Evolutionary conservation across 2,113 vertebrate genomes (phyloP).

Genomic region (Nyctibius bracteatus): DNA sequence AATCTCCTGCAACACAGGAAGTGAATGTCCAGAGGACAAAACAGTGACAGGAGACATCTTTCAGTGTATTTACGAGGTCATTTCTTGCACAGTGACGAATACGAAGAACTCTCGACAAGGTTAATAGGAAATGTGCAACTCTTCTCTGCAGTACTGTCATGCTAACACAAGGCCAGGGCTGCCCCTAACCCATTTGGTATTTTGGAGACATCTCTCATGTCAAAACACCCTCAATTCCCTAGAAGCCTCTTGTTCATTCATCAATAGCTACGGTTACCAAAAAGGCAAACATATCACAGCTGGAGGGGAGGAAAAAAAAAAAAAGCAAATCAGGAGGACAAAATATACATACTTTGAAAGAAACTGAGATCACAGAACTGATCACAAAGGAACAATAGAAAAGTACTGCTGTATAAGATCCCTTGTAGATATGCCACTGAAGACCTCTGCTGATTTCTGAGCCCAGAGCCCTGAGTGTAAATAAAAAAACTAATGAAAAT

Average conservation of each 20-base stretch:
- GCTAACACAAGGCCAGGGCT: background rate
- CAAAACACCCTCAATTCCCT: background rate
- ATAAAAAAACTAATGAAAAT: background rate
- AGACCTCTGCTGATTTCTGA: background rate
- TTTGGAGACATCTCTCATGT: background rate
- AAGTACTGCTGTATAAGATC: background rate
- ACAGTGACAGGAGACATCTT: background rate
- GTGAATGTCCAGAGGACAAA: background rate
- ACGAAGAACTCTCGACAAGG: background rate
- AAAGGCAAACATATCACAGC: background rate
- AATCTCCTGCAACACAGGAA: background rate
- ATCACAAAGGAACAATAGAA: background rate
- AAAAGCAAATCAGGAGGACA: background rate
- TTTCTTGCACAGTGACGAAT: background rate
- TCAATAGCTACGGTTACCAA: background rate
- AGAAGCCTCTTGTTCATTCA: background rate
- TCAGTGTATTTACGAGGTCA: background rate
- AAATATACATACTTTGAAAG: background rate
- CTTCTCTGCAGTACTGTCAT: background rate
- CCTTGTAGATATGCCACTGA: background rate
- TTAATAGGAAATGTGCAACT: background rate
- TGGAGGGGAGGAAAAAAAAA: background rate
- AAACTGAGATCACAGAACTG: background rate
- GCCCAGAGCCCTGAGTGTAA: background rate
- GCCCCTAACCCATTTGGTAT: background rate